These are phyloP conservation scores for Oscheius sp. DNA, from an alignment of 1,140 invertebrate genomes.

Conservation along the genomic window DNA sequence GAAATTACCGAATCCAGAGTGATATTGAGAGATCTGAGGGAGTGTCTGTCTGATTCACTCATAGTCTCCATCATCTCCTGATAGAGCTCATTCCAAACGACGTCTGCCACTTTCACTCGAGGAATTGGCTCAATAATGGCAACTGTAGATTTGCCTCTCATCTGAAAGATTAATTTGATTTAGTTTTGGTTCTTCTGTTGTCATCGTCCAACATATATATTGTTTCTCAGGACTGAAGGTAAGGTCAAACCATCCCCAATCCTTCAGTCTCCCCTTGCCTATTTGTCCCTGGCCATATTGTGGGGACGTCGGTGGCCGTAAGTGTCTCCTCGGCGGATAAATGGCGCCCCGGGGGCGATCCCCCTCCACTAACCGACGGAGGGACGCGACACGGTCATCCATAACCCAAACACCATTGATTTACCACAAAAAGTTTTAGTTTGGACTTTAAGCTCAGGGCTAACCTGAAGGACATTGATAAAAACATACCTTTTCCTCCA, in stretches of 20 bases:
- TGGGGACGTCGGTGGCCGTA: not conserved
- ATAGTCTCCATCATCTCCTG: conserved; percentile 42
- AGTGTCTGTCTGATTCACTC: conserved; percentile 31
- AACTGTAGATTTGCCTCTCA: conserved; percentile 34
- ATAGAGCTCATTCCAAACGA: conserved; percentile 47
- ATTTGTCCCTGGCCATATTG: not conserved
- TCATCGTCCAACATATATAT: too few species aligned
- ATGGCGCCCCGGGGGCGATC: conserved; percentile 19
- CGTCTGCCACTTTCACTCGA: conserved; percentile 43
- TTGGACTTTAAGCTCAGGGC: too few species aligned
- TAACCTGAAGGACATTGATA: too few species aligned
- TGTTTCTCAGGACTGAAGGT: too few species aligned
- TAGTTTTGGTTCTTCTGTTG: too few species aligned
- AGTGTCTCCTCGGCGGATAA: conserved; percentile 15
- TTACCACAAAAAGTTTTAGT: too few species aligned
- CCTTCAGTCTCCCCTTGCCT: conserved; percentile 7
- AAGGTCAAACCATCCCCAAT: too few species aligned
- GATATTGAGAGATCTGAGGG: conserved; percentile 27
- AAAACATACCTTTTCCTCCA: conserved; percentile 40
- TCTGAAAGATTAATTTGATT: conserved; percentile 15
- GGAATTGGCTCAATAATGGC: conserved; percentile 41
- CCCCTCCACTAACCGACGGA: not conserved
- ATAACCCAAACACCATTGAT: not conserved
- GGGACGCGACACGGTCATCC: not conserved
- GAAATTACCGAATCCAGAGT: not conserved